phyloP scores from a whole-genome alignment of 1,140 invertebrate species.

The Procambarus clarkii region DNA sequence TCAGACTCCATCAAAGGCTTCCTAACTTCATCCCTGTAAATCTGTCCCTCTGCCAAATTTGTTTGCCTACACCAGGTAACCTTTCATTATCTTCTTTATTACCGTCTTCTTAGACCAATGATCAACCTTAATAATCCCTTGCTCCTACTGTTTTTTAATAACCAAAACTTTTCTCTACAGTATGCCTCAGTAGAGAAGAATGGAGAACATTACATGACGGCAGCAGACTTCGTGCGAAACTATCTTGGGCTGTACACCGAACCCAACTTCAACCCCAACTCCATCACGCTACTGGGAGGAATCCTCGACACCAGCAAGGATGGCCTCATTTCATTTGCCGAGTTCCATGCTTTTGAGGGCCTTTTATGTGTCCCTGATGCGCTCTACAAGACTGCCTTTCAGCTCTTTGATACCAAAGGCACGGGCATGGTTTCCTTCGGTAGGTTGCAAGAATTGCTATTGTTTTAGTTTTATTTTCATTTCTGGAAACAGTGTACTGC shows the following conservation, averaged over 20 bases:
- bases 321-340: slow-evolving; percentile 96
- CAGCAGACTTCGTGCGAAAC: slow-evolving; percentile 92
- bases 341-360: slow-evolving; percentile 99
- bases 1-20: no score
- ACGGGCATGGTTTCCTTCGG: slow-evolving; percentile 96
- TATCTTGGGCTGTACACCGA: slow-evolving; percentile 93
- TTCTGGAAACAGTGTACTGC: no score
- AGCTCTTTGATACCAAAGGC: slow-evolving; percentile 98
- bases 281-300: slow-evolving; percentile 91
- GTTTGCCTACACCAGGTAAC: no score
- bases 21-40: no score
- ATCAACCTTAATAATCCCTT: no score
- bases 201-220: slow-evolving; percentile 93
- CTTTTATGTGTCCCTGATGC: slow-evolving; percentile 97
- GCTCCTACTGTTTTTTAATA: no score
- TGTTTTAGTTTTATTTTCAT: no score
- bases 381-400: slow-evolving; percentile 98
- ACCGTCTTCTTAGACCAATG: no score
- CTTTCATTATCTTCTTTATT: no score
- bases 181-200: slow-evolving; percentile 87
- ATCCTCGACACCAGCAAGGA: slow-evolving; percentile 98
- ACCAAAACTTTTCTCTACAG: slow-evolving; percentile 74
- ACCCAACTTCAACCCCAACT: slow-evolving; percentile 90
- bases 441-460: slow-evolving; percentile 76
- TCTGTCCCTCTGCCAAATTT: no score